Conservation (phyloP, 1,140 invertebrate genomes). For the Geopemphigus sp. region DNA sequence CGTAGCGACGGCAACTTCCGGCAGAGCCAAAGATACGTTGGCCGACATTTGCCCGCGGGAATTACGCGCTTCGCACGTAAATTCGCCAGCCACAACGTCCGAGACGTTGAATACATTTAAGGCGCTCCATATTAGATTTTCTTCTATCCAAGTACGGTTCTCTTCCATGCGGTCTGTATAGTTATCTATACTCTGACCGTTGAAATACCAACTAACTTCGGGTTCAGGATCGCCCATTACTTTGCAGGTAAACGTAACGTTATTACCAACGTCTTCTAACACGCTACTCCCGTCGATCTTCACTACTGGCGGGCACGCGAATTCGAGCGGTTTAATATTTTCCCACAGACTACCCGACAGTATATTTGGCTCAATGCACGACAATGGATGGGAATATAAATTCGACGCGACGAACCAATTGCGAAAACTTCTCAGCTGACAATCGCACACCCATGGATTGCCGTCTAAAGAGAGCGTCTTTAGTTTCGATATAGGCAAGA, state of each 20-base stretch:
- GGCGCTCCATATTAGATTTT: conserved; percentile 67
- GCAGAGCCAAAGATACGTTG: conserved; percentile 70
- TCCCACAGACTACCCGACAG: conserved; percentile 66
- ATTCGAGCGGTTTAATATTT: conserved; percentile 65
- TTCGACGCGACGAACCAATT: conserved; percentile 73
- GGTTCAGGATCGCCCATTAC: conserved; percentile 80
- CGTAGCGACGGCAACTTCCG: conserved; percentile 65
- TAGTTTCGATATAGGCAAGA: conserved; percentile 66
- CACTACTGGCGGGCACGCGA: conserved; percentile 72
- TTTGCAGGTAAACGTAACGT: conserved; percentile 75
- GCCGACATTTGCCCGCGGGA: conserved; percentile 67
- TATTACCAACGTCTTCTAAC: conserved; percentile 70
- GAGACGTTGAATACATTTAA: conserved; percentile 71
- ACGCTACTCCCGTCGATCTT: conserved; percentile 62
- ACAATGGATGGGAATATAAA: conserved; percentile 65
- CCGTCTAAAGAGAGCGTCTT: conserved; percentile 77
- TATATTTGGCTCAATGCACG: conserved; percentile 63
- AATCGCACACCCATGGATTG: conserved; percentile 89
- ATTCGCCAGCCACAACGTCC: conserved; percentile 75
- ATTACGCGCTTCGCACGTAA: conserved; percentile 76
- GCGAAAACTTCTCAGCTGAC: conserved; percentile 74
- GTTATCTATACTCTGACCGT: conserved; percentile 58
- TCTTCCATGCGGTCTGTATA: conserved; percentile 56
- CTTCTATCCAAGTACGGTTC: conserved; percentile 56
- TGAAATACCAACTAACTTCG: conserved; percentile 77